Percentiles rank a stretch among this genome's conserved stretches.
Conservation (phyloP, 2,888 invertebrate species). For the Drosophila paucipuncta region DNA sequence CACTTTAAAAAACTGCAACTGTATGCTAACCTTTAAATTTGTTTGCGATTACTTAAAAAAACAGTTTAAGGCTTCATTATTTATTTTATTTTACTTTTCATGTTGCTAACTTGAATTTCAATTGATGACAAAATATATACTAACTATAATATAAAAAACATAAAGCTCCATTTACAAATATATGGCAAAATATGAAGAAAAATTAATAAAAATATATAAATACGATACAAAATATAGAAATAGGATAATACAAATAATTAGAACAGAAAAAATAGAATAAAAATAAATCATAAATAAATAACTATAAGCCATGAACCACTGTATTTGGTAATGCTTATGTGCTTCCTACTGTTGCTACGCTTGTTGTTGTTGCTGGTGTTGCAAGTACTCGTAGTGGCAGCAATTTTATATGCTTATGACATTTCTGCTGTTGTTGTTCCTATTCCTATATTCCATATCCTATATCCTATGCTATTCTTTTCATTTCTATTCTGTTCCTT, state of each 20-base stretch:
- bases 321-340: conserved; percentile 36
- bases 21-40: not conserved
- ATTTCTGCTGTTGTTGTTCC: conserved; percentile 1
- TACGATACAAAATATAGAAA: not conserved
- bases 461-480: conserved; percentile 11
- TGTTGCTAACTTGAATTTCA: not conserved
- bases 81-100: not conserved
- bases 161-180: too few relatives aligned
- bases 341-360: conserved; percentile 13
- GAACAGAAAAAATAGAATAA: not conserved
- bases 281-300: not conserved
- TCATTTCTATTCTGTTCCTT: conserved; percentile 16
- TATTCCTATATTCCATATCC: not conserved
- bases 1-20: not conserved
- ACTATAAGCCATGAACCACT: conserved; percentile 10
- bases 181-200: not conserved
- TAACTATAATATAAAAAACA: too few relatives aligned
- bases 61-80: not conserved
- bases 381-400: conserved; percentile 8
- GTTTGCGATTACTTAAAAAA: not conserved
- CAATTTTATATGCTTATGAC: conserved; percentile 20
- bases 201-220: not conserved
- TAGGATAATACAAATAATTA: not conserved
- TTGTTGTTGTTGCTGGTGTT: conserved; percentile 26
- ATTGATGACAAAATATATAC: not conserved